These are phyloP conservation scores for Seira ritae DNA, from an alignment of 2,888 invertebrate species.

Conservation along the genomic window DNA sequence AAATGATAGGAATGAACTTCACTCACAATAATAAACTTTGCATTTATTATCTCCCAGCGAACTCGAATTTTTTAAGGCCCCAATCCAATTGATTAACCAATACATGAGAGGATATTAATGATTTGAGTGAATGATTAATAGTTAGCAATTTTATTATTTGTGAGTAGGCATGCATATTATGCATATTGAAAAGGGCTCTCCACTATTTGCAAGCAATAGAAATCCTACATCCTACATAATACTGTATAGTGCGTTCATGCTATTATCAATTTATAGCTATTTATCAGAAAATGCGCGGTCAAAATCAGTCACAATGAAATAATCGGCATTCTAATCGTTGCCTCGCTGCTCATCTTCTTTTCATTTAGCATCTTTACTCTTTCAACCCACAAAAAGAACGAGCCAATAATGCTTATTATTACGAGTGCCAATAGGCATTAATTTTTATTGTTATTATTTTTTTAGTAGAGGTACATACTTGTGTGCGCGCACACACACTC, in stretches of 20 bases:
- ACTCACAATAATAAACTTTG: neutral
- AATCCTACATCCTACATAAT: neutral
- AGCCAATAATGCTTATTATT: constrained; percentile 27
- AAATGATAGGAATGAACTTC: neutral
- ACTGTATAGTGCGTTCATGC: neutral
- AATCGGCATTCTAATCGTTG: constrained; percentile 3
- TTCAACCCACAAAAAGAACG: constrained; percentile 13
- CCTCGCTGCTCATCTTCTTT: constrained; percentile 42
- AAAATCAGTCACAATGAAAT: neutral
- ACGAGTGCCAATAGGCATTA: constrained; percentile 43
- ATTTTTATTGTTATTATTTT: constrained; percentile 28
- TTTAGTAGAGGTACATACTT: neutral
- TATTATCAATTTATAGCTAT: constrained; percentile 11
- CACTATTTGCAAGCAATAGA: neutral
- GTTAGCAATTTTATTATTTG: neutral
- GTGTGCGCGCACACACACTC: too few species aligned
- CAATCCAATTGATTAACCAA: constrained; percentile 31
- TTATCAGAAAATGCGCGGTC: constrained; percentile 1
- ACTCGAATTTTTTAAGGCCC: neutral
- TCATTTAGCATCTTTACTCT: constrained; percentile 13
- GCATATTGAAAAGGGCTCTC: neutral
- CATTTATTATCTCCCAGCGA: neutral
- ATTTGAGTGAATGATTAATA: constrained; percentile 25
- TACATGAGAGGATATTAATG: constrained; percentile 9
- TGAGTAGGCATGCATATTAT: neutral